Evolutionary conservation across 2,888 invertebrate genomes (phyloP), one percentile per base, ranked within the genome.

Genomic region (Scaptomyza parva): DNA sequence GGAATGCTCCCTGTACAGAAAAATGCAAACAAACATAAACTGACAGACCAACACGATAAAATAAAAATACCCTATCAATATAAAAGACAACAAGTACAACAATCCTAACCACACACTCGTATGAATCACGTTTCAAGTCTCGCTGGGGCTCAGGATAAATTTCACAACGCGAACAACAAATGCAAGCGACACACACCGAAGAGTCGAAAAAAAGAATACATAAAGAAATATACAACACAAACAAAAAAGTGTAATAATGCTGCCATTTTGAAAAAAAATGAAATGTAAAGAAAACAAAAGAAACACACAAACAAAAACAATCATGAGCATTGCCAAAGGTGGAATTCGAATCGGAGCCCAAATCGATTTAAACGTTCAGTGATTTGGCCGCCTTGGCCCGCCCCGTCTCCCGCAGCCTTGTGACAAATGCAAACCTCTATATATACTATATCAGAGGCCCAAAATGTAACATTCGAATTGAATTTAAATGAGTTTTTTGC

Each of bases 11-110:
- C 40, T 24, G 24, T 20, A 48, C 11, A 48, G 8, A 39, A 24
- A 30, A 28, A 54, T 22, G 59, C 30, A 61, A 35, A 24, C 24
- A 14, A 5, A 26, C 11, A 44, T 17, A 4, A 2, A 37, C 35
- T 14, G 9, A 39, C 17, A 22, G 20, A 20, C 48, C 54, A 61
- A 12, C 50, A 48, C 61, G 70, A 78, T 81, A 88, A 88, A 86
- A 76, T 78, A 70, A 84, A 88, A 87, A 85, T 77, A 88, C 86
- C 68, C 87, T 69, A 88, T 85, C 85, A 85, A 85, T 82, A 88
- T 78, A 85, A 87, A 87, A 71, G 78, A 70, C 51, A 64, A 57
- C 51, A 64, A n/a, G n/a, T n/a, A 64, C 59, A 69, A 60, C 48
- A 33, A 67, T 55, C 62, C 3, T 22, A 22, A 2, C 22, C 28